Evolutionary conservation across 2,888 invertebrate genomes (phyloP).

Genomic region (Timandra comae): DNA sequence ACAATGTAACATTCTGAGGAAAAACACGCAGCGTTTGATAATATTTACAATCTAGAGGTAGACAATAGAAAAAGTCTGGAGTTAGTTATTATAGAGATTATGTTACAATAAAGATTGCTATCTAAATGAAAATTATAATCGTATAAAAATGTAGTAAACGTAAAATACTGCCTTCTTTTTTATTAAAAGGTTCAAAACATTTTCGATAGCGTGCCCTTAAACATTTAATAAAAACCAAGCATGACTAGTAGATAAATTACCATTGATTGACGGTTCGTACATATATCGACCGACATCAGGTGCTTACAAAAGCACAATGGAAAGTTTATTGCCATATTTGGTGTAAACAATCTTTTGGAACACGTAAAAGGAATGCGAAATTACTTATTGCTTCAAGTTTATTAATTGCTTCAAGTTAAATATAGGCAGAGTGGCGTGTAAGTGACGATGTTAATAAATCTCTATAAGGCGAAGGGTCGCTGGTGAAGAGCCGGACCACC

Average conservation of each 20-base stretch:
- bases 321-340: conserved; percentile 14
- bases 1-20: no score
- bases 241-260: conserved; percentile 8
- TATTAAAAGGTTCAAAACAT: no score
- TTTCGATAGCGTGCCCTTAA: conserved; percentile 14
- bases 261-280: conserved; percentile 4
- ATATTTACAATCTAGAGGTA: no score
- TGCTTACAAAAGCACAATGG: conserved; percentile 7
- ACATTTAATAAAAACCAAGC: conserved; percentile 12
- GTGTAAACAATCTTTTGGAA: conserved; percentile 12
- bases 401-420: conserved; percentile 14
- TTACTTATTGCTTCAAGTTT: conserved; percentile 12
- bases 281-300: conserved; percentile 5
- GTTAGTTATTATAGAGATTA: no score
- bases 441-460: conserved; percentile 31
- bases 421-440: conserved; percentile 11
- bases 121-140: no score
- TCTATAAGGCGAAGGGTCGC: conserved; percentile 39
- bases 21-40: no score
- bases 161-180: no score
- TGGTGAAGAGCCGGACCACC: conserved; percentile 19
- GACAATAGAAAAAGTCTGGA: no score
- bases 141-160: no score
- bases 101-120: no score
- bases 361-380: conserved; percentile 7